Evolutionary conservation across 2,888 invertebrate species (phyloP), one percentile per base, ranked within the genome.

Genomic region (Lasioglossum pauxillum): DNA sequence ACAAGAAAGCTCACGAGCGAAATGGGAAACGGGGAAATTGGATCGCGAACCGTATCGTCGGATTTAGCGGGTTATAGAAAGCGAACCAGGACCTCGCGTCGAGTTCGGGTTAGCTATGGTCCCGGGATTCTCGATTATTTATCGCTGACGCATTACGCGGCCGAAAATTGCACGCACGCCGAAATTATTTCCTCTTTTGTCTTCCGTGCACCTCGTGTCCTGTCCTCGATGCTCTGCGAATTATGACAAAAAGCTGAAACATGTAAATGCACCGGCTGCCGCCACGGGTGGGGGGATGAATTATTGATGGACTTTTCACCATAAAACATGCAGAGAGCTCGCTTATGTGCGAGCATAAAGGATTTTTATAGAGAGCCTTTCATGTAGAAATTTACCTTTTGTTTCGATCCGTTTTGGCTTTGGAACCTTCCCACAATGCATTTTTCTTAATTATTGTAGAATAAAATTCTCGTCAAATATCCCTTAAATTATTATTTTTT

Each of bases 91-190:
- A 73, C 53, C 49, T 53, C 23, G 49, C 49, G 35, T 67, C 41
- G 49, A 53, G 7, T 72, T 41, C 35, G 74, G 38, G 77, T 38
- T 74, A 49, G 31, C 78, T 64, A 35, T 1, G 64, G 35, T 60
- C 73, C 69, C 38, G 46, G 79, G 69, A 75, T 80, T 80, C 74
- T 23, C 71, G 84, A 87, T 87, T 87, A 88, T 84, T 87, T 87
- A 87, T 88, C 80, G 80, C 78, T 53, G 78, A 85, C 71, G 76
- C 78, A 75, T 72, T 78, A 64, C 53, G 19, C 41, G 46, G 23
- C 2, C 44, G 79, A 86, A 86, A 87, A 83, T 86, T 86, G 78
- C 79, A 81, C 67, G 75, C 81, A 69, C 64, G 23, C 57, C 10
- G 16, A 67, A 73, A 85, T 76, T 71, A 67, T 74, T 78, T 69